phyloP scores from a whole-genome alignment of 2,888 invertebrate species.

The Epirrita christyi region DNA sequence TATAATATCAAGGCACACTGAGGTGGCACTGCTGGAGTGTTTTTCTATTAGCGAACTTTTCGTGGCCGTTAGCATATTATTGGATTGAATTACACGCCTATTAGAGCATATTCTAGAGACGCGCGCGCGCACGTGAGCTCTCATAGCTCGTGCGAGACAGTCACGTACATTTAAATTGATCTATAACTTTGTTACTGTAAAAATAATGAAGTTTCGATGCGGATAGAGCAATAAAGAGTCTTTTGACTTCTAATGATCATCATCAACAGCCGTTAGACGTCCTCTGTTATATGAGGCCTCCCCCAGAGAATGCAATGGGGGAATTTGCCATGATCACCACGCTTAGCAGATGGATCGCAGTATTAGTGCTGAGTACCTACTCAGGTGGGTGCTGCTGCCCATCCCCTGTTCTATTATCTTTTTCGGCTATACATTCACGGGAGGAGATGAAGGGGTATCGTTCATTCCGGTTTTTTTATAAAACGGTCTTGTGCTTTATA shows the following conservation, averaged over 20 bases:
- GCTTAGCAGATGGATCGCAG: too few relatives aligned
- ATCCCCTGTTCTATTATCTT: too few relatives aligned
- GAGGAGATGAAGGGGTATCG: too few relatives aligned
- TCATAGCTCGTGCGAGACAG: constrained; percentile 38
- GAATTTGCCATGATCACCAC: too few relatives aligned
- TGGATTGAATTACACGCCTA: constrained; percentile 68
- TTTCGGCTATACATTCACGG: too few relatives aligned
- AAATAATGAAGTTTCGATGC: constrained; percentile 40
- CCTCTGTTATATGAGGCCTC: too few relatives aligned
- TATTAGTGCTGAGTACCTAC: too few relatives aligned
- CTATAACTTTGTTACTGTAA: constrained; percentile 44
- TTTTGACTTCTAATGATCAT: constrained; percentile 23
- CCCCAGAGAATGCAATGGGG: too few relatives aligned
- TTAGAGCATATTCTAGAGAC: constrained; percentile 60
- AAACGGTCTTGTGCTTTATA: not conserved
- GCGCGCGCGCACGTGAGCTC: constrained; percentile 40
- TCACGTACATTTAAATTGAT: constrained; percentile 49
- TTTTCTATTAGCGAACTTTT: constrained; percentile 33
- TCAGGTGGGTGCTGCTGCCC: too few relatives aligned
- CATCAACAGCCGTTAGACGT: too few relatives aligned
- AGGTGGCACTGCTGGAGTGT: too few relatives aligned
- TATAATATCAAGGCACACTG: too few relatives aligned
- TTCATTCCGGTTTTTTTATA: constrained; percentile 6
- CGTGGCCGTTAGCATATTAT: constrained; percentile 38
- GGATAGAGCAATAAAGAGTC: constrained; percentile 33